phyloP scores from a whole-genome alignment of 2,888 invertebrate species.

The Ceraclea dissimilis region DNA sequence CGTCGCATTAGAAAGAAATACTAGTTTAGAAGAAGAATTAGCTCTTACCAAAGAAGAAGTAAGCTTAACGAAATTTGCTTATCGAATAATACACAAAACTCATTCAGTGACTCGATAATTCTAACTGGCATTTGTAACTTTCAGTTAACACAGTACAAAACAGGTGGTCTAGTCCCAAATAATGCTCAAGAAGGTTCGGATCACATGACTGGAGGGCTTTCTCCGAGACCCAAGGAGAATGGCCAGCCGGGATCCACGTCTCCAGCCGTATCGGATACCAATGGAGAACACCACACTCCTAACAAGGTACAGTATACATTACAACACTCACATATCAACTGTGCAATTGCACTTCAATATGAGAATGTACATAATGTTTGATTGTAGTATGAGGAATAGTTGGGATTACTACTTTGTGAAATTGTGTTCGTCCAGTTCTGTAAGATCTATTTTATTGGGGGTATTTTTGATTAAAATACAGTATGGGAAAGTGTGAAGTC shows the following conservation, averaged over 20 bases:
- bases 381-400: no score
- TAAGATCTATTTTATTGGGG: no score
- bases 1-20: constrained; percentile 92
- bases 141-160: constrained; percentile 79
- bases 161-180: constrained; percentile 55
- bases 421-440: no score
- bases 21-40: constrained; percentile 93
- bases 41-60: constrained; percentile 95
- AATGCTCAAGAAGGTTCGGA: constrained; percentile 44
- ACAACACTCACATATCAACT: no score
- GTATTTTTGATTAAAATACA: no score
- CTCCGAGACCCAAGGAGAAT: constrained; percentile 69
- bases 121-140: no score
- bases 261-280: constrained; percentile 48
- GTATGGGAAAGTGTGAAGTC: no score
- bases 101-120: no score
- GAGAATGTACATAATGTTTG: no score
- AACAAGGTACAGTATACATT: constrained; percentile 41
- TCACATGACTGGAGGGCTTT: constrained; percentile 18
- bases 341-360: no score
- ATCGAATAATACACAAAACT: no score
- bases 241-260: constrained; percentile 59
- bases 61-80: constrained; percentile 33
- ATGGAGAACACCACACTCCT: constrained; percentile 43
- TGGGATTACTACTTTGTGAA: no score